A percentile compares a stretch with the other conserved stretches of the same genome.
These are phyloP conservation scores for Endotricha flammealis DNA, from an alignment of 2,888 invertebrate species.

Conservation along the genomic window DNA sequence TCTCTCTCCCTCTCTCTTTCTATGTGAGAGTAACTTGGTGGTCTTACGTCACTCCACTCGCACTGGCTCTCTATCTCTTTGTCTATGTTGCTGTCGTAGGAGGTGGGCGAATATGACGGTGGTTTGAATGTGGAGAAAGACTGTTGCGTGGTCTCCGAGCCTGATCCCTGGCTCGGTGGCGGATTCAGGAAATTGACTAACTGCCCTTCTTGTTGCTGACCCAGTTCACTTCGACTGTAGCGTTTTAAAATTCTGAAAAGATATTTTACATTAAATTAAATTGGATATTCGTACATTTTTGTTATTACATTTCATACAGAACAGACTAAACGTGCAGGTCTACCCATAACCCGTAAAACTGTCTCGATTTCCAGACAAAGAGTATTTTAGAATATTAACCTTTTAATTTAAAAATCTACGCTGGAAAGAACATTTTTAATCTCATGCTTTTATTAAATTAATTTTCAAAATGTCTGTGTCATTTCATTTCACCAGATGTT, in stretches of 20 bases:
- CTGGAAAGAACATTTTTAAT: too few species aligned
- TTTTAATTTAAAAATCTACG: too few species aligned
- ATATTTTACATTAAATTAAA: too few species aligned
- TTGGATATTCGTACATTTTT: too few species aligned
- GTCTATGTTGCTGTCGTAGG: conserved; percentile 68
- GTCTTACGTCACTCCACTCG: conserved; percentile 75
- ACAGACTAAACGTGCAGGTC: too few species aligned
- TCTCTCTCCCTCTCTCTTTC: conserved; percentile 59
- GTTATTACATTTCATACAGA: too few species aligned
- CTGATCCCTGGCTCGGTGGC: conserved; percentile 67
- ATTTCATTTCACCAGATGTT: too few species aligned
- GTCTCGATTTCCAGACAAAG: too few species aligned
- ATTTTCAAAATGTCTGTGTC: too few species aligned
- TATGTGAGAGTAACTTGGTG: conserved; percentile 70
- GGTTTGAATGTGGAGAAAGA: conserved; percentile 75
- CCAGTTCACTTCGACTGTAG: conserved; percentile 77
- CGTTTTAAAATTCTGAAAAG: conserved; percentile 79
- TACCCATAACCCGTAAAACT: too few species aligned
- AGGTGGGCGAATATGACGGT: conserved; percentile 71
- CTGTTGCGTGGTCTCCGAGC: conserved; percentile 61
- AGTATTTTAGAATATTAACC: too few species aligned
- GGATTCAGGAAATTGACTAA: conserved; percentile 86
- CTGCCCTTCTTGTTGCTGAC: conserved; percentile 82
- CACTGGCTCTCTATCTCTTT: conserved; percentile 67
- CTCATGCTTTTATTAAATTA: too few species aligned